phyloP scores from a whole-genome alignment of 1,140 invertebrate genomes.

The Zaprionus taronus region DNA sequence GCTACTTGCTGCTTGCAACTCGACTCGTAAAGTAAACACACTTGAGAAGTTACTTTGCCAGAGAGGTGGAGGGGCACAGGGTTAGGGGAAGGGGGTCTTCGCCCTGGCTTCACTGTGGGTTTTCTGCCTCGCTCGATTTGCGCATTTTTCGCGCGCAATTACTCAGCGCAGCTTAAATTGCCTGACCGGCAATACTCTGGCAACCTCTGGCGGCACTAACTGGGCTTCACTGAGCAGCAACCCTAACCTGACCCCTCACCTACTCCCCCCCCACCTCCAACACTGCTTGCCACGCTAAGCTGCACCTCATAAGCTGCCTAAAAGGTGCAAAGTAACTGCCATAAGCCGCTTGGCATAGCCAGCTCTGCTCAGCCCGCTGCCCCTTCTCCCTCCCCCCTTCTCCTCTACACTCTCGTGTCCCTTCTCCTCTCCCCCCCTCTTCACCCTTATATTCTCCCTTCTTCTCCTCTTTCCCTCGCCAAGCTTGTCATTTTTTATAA shows the following conservation, averaged over 20 bases:
- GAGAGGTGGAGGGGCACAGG: not conserved
- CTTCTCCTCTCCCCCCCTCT: conserved; percentile 19
- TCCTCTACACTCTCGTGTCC: too few relatives aligned
- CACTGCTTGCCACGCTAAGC: not conserved
- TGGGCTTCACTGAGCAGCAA: conserved; percentile 55
- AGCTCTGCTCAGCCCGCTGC: conserved; percentile 9
- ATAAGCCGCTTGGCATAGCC: conserved; percentile 64
- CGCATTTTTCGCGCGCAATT: conserved; percentile 82
- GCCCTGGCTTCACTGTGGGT: conserved; percentile 46
- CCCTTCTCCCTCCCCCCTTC: conserved; percentile 4
- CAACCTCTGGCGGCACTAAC: conserved; percentile 47
- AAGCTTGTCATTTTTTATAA: not conserved
- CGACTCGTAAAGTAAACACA: conserved; percentile 81
- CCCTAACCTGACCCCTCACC: not conserved
- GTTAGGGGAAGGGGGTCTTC: not conserved
- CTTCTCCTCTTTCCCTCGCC: too few relatives aligned
- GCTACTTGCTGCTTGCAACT: not conserved
- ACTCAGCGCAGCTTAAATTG: conserved; percentile 77
- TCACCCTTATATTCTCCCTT: not conserved
- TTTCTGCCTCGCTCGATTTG: conserved; percentile 71
- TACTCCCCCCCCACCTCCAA: not conserved
- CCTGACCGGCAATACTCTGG: conserved; percentile 15
- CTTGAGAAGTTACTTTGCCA: conserved; percentile 73
- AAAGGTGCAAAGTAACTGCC: conserved; percentile 82
- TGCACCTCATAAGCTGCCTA: conserved; percentile 62